These are phyloP conservation scores for Gymnoscelis rufifasciata DNA, from an alignment of 2,888 invertebrate genomes.

Conservation along the genomic window DNA sequence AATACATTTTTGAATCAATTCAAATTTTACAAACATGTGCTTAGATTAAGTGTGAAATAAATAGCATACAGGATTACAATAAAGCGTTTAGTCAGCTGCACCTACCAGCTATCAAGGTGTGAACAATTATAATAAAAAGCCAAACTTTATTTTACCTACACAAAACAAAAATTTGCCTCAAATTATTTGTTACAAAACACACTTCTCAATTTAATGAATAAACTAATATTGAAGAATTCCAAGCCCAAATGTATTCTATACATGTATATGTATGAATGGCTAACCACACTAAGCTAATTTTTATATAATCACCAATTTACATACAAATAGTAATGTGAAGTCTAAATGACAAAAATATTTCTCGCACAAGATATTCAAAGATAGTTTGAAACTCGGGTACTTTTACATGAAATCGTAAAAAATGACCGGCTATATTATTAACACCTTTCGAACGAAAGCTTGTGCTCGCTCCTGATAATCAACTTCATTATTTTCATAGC, in stretches of 20 bases:
- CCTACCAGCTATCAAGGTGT: constrained; percentile 17
- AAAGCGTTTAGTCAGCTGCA: constrained; percentile 2
- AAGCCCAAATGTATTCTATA: constrained; percentile 9
- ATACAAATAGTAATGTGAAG: constrained; percentile 9
- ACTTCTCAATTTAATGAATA: constrained; percentile 4
- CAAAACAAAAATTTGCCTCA: constrained; percentile 12
- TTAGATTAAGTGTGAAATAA: background rate
- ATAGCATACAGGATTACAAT: constrained; percentile 3
- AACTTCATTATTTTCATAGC: constrained; percentile 5
- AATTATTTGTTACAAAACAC: constrained; percentile 21
- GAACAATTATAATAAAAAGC: constrained; percentile 11
- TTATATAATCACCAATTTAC: constrained; percentile 17
- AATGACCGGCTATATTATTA: constrained; percentile 2
- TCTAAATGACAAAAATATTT: constrained; percentile 6
- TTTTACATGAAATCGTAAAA: constrained; percentile 1
- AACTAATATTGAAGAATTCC: constrained; percentile 8
- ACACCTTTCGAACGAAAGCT: constrained; percentile 6
- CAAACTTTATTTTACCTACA: constrained; percentile 12
- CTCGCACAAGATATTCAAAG: constrained; percentile 1
- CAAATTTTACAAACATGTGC: constrained; percentile 3
- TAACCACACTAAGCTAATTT: constrained; percentile 24
- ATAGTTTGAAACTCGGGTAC: constrained; percentile 3
- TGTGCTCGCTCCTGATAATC: constrained; percentile 3
- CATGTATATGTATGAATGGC: no score
- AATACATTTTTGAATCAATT: constrained; percentile 12